These are phyloP conservation scores for Microdon myrmicae DNA, from an alignment of 2,888 invertebrate genomes.

Conservation along the genomic window DNA sequence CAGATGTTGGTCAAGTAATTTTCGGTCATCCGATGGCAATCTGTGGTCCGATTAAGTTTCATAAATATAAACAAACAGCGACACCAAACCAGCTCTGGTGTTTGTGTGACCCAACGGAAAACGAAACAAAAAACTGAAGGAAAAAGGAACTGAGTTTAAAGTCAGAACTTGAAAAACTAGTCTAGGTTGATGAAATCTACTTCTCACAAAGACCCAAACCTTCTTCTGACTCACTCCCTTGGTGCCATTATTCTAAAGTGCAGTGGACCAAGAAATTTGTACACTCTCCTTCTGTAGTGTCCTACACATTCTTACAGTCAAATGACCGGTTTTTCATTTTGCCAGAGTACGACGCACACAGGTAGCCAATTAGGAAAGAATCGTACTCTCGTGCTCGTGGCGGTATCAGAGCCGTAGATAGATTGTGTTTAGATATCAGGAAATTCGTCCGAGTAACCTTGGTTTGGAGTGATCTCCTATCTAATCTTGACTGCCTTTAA, in stretches of 20 bases:
- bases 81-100: background rate
- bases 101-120: background rate
- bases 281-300: too few species aligned
- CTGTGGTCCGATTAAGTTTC: constrained; percentile 36
- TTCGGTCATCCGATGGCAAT: constrained; percentile 14
- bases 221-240: background rate
- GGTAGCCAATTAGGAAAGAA: too few species aligned
- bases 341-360: too few species aligned
- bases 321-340: too few species aligned
- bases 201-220: constrained; percentile 33
- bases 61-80: constrained; percentile 27
- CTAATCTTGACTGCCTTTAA: too few species aligned
- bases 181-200: constrained; percentile 25
- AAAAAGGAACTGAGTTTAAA: too few species aligned
- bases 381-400: too few species aligned
- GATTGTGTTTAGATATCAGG: too few species aligned
- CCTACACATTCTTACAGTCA: too few species aligned
- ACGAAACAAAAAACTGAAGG: constrained; percentile 4
- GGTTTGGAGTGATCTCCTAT: too few species aligned
- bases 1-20: constrained; percentile 33
- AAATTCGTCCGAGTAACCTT: too few species aligned
- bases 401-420: too few species aligned
- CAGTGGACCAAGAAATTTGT: constrained; percentile 52
- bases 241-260: constrained; percentile 32
- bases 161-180: constrained; percentile 26